phyloP scores from a whole-genome alignment of 2,797 vertebrate genomes.

The Dicrostonyx torquatus region DNA sequence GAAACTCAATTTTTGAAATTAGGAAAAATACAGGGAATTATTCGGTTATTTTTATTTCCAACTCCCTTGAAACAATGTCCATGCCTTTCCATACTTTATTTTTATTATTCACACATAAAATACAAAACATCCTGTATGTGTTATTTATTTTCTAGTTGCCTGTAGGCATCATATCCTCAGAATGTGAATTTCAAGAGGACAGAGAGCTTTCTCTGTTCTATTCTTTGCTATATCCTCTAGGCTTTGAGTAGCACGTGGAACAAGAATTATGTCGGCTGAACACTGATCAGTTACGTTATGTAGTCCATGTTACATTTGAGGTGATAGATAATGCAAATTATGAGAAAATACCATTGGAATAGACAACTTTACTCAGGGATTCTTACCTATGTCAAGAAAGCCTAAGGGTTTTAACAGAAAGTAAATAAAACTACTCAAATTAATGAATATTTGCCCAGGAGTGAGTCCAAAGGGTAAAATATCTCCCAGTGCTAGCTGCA shows the following conservation, averaged over 20 bases:
- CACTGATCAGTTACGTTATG: not conserved
- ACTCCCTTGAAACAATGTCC: not conserved
- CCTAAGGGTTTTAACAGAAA: not conserved
- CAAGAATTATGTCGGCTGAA: not conserved
- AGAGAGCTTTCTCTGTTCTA: not conserved
- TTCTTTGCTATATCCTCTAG: not conserved
- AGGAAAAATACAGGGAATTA: not conserved
- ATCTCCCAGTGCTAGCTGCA: not conserved
- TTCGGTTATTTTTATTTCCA: not conserved
- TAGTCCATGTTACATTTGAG: not conserved
- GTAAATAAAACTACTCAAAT: not conserved
- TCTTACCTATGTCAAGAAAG: not conserved
- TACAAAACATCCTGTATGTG: not conserved
- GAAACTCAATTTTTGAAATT: not conserved
- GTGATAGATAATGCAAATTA: not conserved
- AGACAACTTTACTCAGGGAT: not conserved
- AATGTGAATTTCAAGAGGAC: not conserved
- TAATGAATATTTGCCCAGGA: conserved; percentile 4
- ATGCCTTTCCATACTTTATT: not conserved
- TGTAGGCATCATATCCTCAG: not conserved
- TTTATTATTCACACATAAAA: not conserved
- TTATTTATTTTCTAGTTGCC: not conserved
- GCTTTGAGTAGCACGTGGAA: not conserved
- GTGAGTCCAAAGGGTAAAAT: not conserved
- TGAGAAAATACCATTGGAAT: not conserved